These are phyloP conservation scores for Neria commutata DNA, from an alignment of 2,888 invertebrate genomes.

Conservation along the genomic window DNA sequence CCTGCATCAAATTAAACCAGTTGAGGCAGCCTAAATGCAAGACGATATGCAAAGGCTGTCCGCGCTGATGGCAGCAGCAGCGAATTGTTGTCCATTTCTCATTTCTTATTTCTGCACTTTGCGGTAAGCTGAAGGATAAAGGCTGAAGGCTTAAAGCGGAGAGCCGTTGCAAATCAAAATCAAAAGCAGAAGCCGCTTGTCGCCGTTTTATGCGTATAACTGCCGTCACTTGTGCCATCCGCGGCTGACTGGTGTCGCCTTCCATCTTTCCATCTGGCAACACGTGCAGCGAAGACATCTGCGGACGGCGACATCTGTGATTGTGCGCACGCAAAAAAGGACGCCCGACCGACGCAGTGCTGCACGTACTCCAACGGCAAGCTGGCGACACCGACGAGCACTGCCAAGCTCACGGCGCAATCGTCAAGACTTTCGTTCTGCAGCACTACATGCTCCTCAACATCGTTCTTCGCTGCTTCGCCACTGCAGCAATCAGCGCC, in stretches of 20 bases:
- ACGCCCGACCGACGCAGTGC: slow-evolving; percentile 12
- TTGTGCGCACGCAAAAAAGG: neutral
- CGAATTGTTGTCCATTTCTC: no score
- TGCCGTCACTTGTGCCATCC: slow-evolving; percentile 3
- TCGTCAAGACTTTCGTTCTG: neutral
- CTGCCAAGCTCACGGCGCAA: neutral
- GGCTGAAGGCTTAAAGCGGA: no score
- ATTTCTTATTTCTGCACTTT: no score
- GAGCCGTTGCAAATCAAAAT: slow-evolving; percentile 18
- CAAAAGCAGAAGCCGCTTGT: no score
- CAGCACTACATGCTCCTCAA: neutral
- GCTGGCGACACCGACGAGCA: slow-evolving; percentile 14
- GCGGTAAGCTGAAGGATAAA: no score
- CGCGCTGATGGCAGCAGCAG: no score
- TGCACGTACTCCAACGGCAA: no score
- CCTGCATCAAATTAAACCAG: neutral
- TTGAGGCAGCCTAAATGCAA: neutral
- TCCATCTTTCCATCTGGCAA: slow-evolving; percentile 4
- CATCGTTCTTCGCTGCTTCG: no score
- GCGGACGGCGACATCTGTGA: slow-evolving; percentile 12
- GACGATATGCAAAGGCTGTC: no score
- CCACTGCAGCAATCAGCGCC: slow-evolving; percentile 15
- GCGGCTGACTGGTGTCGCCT: slow-evolving; percentile 8
- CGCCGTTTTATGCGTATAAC: no score
- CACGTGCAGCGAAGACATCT: slow-evolving; percentile 3